Conservation (phyloP, 2,888 invertebrate genomes). For the Tenthredo scrophulariae region DNA sequence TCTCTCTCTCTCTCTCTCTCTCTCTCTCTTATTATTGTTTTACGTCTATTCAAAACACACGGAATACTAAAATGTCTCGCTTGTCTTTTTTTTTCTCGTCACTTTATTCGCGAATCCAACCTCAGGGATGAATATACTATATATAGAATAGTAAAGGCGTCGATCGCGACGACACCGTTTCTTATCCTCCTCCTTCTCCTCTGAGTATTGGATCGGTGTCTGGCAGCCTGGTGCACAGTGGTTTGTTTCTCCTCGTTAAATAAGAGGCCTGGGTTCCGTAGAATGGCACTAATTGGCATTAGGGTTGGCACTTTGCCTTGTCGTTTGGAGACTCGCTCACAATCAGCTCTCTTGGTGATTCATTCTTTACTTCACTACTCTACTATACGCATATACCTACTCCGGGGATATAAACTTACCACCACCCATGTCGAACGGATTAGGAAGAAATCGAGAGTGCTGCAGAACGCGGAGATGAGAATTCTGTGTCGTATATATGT, state of each 20-base stretch:
- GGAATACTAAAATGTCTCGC: not conserved
- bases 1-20: not conserved
- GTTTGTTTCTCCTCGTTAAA: constrained; percentile 50
- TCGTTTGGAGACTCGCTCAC: constrained; percentile 58
- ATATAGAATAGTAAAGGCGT: constrained; percentile 51
- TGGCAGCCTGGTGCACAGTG: constrained; percentile 26
- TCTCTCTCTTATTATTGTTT: not conserved
- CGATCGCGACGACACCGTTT: constrained; percentile 33
- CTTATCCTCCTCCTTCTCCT: constrained; percentile 1
- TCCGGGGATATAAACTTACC: not conserved
- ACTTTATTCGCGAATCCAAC: constrained; percentile 36
- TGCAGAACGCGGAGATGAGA: not conserved
- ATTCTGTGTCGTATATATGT: not conserved
- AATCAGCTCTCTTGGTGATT: constrained; percentile 50
- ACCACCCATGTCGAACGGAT: not conserved
- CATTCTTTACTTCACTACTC: constrained; percentile 35
- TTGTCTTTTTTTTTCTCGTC: constrained; percentile 25
- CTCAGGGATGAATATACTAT: constrained; percentile 48
- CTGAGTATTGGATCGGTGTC: constrained; percentile 36
- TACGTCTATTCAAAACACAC: not conserved
- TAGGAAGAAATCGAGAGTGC: not conserved
- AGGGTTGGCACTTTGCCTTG: constrained; percentile 76
- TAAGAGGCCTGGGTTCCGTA: constrained; percentile 57
- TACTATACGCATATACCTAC: not conserved
- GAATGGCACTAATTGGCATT: constrained; percentile 78